Evolutionary conservation across 2,888 invertebrate genomes (phyloP).

Genomic region (Coronaproctus castanopsis): DNA sequence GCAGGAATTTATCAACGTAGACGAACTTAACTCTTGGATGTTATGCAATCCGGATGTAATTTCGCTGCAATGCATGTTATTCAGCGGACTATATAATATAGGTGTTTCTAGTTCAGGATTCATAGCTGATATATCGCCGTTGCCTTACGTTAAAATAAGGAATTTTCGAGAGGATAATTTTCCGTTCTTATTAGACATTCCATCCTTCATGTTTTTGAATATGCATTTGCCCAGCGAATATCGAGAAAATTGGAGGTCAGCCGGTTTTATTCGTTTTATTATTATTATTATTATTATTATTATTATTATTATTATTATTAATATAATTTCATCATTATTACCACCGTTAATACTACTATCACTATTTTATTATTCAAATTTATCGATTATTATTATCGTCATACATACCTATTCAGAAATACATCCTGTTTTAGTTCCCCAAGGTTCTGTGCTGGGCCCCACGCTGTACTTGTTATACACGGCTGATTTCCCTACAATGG

Average conservation of each 20-base stretch:
- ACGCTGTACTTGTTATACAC: too few relatives aligned
- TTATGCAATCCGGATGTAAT: neutral
- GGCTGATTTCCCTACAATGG: too few relatives aligned
- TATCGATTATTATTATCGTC: too few relatives aligned
- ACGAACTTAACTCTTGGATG: neutral
- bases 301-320: neutral
- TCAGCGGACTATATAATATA: neutral
- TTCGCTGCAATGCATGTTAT: neutral
- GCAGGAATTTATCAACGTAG: neutral
- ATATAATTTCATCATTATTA: too few relatives aligned
- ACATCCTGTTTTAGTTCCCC: too few relatives aligned
- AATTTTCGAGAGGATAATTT: neutral
- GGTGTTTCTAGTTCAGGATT: neutral
- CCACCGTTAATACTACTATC: too few relatives aligned
- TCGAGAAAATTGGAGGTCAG: slow-evolving; percentile 51
- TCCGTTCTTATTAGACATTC: slow-evolving; percentile 4
- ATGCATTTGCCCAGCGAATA: slow-evolving; percentile 45
- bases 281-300: neutral
- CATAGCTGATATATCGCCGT: neutral
- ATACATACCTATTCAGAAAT: too few relatives aligned
- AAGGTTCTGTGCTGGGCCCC: too few relatives aligned
- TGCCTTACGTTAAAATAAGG: neutral
- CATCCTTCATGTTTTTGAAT: slow-evolving; percentile 15
- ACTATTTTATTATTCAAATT: too few relatives aligned
- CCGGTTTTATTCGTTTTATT: neutral